Evolutionary conservation across 2,888 invertebrate species (phyloP).

Genomic region (Cryptosula pallasiana): DNA sequence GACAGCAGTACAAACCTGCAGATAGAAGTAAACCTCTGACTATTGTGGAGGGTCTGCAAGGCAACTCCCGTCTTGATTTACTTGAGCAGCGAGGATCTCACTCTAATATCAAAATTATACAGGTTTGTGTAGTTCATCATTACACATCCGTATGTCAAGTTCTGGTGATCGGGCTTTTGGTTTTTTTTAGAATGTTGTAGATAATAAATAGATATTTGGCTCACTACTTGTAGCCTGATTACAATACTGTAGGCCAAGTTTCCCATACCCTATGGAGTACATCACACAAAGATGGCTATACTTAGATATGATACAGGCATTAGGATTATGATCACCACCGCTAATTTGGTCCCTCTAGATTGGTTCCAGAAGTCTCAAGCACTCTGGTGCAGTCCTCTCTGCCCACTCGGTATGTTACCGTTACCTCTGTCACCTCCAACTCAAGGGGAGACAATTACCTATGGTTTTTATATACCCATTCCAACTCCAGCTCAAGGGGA

Average conservation of each 20-base stretch:
- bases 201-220: too few species aligned
- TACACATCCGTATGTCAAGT: too few species aligned
- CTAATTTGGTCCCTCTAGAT: slow-evolving; percentile 83
- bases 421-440: too few species aligned
- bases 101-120: slow-evolving; percentile 46
- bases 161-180: too few species aligned
- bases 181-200: too few species aligned
- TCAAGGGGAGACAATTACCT: too few species aligned
- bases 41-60: slow-evolving; percentile 71
- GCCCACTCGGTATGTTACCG: background rate
- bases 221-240: too few species aligned
- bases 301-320: slow-evolving; percentile 74
- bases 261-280: slow-evolving; percentile 2
- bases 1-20: slow-evolving; percentile 74
- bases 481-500: too few species aligned
- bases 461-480: too few species aligned
- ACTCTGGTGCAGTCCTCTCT: slow-evolving; percentile 17
- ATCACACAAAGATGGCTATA: slow-evolving; percentile 71
- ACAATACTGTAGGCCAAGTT: background rate
- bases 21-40: slow-evolving; percentile 63
- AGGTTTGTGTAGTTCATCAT: too few species aligned
- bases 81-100: slow-evolving; percentile 46
- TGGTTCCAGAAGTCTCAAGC: slow-evolving; percentile 91
- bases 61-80: slow-evolving; percentile 58
- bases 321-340: slow-evolving; percentile 81